These are phyloP conservation scores for Gavia stellata DNA, from an alignment of 2,113 vertebrate species.

Conservation along the genomic window DNA sequence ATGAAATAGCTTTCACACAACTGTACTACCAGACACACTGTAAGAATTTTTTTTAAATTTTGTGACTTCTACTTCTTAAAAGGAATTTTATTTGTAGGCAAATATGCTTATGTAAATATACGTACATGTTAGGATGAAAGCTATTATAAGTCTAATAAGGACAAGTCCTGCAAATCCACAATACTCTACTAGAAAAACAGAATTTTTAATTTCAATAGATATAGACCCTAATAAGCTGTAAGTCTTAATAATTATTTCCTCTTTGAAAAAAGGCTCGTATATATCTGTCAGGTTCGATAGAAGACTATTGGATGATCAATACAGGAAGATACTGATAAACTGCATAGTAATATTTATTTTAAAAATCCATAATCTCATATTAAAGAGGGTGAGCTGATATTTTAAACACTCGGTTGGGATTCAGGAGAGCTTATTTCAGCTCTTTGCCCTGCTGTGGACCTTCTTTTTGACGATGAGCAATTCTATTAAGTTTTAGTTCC, in stretches of 20 bases:
- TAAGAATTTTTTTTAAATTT: neutral
- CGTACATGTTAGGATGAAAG: neutral
- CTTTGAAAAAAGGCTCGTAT: neutral
- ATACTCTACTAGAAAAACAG: neutral
- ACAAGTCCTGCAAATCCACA: neutral
- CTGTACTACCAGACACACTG: neutral
- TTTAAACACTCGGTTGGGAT: neutral
- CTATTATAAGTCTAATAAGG: neutral
- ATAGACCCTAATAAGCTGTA: neutral
- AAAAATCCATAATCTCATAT: neutral
- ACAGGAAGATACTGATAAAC: neutral
- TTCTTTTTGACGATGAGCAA: neutral
- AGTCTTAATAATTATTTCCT: neutral
- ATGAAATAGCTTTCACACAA: neutral
- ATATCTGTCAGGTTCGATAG: neutral
- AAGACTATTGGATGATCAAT: neutral
- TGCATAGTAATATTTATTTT: neutral
- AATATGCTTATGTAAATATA: neutral
- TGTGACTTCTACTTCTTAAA: neutral
- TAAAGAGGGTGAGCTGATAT: neutral
- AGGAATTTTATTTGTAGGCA: neutral
- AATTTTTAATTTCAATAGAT: neutral
- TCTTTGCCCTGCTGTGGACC: neutral
- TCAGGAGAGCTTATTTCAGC: neutral
- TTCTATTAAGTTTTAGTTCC: neutral